Conservation (phyloP, 2,888 invertebrate genomes). For the Apodemia mormo region DNA sequence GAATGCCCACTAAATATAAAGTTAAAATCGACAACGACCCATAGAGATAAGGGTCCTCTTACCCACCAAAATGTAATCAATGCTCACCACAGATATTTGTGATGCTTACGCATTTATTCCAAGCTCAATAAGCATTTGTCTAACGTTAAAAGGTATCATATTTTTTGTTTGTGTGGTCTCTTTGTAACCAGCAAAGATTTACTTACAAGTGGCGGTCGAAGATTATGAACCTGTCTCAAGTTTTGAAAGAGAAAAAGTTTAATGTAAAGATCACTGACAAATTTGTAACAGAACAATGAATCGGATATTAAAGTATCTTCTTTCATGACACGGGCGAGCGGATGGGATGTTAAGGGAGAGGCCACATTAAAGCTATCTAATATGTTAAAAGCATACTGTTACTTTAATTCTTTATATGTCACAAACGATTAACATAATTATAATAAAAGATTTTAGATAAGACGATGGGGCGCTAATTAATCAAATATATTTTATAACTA, state of each 20-base stretch:
- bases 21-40: slow-evolving; percentile 33
- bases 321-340: slow-evolving; percentile 78
- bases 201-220: slow-evolving; percentile 64
- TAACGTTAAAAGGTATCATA: slow-evolving; percentile 52
- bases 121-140: slow-evolving; percentile 40
- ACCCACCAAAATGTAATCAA: slow-evolving; percentile 45
- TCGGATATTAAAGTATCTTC: slow-evolving; percentile 79
- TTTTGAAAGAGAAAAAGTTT: slow-evolving; percentile 77
- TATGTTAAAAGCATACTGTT: slow-evolving; percentile 28
- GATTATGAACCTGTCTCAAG: slow-evolving; percentile 77
- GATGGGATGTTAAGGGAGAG: slow-evolving; percentile 61
- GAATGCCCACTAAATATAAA: background rate
- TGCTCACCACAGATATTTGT: slow-evolving; percentile 27
- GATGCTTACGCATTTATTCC: slow-evolving; percentile 37
- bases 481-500: too few species aligned
- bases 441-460: too few species aligned
- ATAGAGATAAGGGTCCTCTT: slow-evolving; percentile 38
- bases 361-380: slow-evolving; percentile 42
- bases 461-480: too few species aligned
- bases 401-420: too few species aligned
- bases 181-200: slow-evolving; percentile 55
- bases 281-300: slow-evolving; percentile 82
- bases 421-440: too few species aligned
- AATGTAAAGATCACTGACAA: slow-evolving; percentile 81
- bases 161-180: slow-evolving; percentile 73